Conservation (phyloP, 2,888 invertebrate genomes). For the Tiliacea aurago region DNA sequence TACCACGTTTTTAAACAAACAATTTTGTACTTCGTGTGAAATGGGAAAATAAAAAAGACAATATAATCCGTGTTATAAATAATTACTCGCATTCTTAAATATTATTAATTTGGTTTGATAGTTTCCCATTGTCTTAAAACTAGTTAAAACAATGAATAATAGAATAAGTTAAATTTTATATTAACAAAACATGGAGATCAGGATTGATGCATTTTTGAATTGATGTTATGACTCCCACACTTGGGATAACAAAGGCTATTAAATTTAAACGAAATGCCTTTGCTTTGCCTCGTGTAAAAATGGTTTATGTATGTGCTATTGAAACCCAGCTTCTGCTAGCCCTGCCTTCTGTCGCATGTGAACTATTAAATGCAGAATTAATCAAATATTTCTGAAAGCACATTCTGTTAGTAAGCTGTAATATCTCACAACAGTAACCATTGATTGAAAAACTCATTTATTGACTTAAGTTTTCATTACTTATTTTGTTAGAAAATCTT, state of each 20-base stretch:
- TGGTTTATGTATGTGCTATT: neutral
- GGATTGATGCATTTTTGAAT: neutral
- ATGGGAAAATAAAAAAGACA: constrained; percentile 28
- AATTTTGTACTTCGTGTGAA: neutral
- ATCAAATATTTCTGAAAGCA: neutral
- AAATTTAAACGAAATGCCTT: neutral
- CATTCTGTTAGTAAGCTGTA: neutral
- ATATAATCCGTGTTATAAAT: constrained; percentile 4
- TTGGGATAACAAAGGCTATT: neutral
- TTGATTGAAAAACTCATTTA: neutral
- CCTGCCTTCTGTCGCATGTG: neutral
- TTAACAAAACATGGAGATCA: neutral
- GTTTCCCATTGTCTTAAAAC: constrained; percentile 25
- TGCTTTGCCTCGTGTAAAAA: constrained; percentile 4
- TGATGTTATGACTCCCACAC: constrained; percentile 20
- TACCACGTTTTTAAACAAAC: neutral
- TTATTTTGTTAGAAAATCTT: neutral
- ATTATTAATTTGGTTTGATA: constrained; percentile 3
- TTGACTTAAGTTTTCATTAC: neutral
- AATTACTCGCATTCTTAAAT: constrained; percentile 1
- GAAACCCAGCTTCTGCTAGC: neutral
- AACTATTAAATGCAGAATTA: neutral
- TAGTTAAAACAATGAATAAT: constrained; percentile 11
- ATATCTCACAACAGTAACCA: neutral
- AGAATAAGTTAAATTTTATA: neutral